Conservation (phyloP, 1,140 invertebrate genomes). For the Drosophila neocordata region DNA sequence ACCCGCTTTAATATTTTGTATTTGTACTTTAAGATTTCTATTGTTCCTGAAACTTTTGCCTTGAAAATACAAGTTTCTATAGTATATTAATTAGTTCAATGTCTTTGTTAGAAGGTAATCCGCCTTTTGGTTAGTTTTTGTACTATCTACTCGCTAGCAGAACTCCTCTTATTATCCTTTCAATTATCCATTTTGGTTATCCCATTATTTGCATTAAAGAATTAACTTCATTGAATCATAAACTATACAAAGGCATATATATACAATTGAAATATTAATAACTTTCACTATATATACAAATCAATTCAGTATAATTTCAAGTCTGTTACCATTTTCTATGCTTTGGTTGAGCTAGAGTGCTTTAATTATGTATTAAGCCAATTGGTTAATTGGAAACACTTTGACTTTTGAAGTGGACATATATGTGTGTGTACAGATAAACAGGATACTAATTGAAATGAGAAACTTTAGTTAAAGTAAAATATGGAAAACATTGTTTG, state of each 20-base stretch:
- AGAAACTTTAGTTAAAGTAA: too few relatives aligned
- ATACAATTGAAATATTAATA: not conserved
- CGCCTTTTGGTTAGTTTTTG: too few relatives aligned
- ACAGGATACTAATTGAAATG: not conserved
- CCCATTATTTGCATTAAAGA: not conserved
- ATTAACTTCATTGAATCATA: not conserved
- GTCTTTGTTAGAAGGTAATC: too few relatives aligned
- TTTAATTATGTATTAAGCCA: conserved; percentile 66
- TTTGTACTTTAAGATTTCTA: too few relatives aligned
- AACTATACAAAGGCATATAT: not conserved
- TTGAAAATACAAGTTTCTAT: too few relatives aligned
- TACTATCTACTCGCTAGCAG: too few relatives aligned
- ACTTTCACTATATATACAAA: not conserved
- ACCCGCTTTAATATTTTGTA: too few relatives aligned
- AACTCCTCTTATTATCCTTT: not conserved
- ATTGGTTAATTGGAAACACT: conserved; percentile 56
- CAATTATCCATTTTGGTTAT: not conserved
- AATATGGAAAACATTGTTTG: too few relatives aligned
- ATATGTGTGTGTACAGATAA: conserved; percentile 25
- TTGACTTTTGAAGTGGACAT: conserved; percentile 42
- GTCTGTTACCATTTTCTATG: not conserved
- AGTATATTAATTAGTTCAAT: too few relatives aligned
- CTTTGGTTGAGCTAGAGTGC: conserved; percentile 4
- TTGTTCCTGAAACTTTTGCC: too few relatives aligned
- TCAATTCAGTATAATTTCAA: not conserved